Evolutionary conservation across 2,797 vertebrate genomes (phyloP).

Genomic region (Mareca penelope): DNA sequence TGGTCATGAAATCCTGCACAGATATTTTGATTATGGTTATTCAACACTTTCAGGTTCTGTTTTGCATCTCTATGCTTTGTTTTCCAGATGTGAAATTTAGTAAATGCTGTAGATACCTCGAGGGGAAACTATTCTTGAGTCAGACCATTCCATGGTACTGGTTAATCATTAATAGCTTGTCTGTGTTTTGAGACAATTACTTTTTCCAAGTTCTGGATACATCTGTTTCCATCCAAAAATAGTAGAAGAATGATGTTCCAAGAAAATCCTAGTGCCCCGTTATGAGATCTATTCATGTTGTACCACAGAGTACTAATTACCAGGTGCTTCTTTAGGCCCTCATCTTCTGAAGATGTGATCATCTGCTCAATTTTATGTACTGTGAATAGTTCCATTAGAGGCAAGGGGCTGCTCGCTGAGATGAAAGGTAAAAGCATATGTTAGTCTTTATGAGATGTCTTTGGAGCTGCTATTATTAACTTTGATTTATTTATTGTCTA

Average conservation of each 20-base stretch:
- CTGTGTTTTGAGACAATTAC: not conserved
- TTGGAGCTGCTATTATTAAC: constrained; percentile 12
- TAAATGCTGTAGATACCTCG: not conserved
- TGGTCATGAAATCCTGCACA: not conserved
- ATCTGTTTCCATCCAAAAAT: constrained; percentile 45
- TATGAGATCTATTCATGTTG: not conserved
- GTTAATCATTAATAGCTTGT: not conserved
- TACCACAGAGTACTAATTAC: constrained; percentile 40
- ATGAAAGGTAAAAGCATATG: constrained; percentile 52
- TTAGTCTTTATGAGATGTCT: not conserved
- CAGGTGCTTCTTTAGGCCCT: constrained; percentile 24
- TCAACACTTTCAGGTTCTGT: not conserved
- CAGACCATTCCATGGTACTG: not conserved
- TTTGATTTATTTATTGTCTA: not conserved
- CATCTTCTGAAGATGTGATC: constrained; percentile 13
- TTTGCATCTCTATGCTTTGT: not conserved
- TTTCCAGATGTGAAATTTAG: not conserved
- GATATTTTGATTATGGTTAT: not conserved
- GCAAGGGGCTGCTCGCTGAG: not conserved
- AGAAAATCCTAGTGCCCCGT: not conserved
- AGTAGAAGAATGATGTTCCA: not conserved
- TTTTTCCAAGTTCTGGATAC: not conserved
- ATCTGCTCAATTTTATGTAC: constrained; percentile 28
- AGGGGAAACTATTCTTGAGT: not conserved
- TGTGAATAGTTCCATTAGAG: constrained; percentile 35